Conservation (phyloP, 2,113 vertebrate genomes). For the Regulus satrapa region DNA sequence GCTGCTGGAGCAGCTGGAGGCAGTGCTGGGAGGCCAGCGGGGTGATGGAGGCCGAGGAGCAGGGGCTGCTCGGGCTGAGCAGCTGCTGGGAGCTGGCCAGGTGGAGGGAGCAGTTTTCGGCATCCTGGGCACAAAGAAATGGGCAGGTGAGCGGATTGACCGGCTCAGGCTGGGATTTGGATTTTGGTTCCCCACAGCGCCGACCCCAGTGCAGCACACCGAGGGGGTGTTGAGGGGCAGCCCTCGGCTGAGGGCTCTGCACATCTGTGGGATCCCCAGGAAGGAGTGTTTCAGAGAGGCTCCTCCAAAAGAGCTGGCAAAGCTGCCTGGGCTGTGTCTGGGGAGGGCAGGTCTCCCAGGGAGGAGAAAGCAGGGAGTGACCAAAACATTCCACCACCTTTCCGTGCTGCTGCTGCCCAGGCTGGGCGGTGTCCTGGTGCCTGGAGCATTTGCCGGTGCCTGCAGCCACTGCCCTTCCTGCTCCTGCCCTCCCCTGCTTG, state of each 20-base stretch:
- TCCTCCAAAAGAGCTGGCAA: background rate
- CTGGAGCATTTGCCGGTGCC: background rate
- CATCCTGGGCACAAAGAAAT: constrained; percentile 68
- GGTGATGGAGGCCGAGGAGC: constrained; percentile 72
- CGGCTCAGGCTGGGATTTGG: background rate
- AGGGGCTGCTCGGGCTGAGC: constrained; percentile 67
- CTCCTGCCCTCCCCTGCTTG: background rate
- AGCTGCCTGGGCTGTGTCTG: background rate
- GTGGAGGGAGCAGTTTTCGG: constrained; percentile 67
- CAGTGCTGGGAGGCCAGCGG: constrained; percentile 80
- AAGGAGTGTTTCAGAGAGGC: fast-evolving
- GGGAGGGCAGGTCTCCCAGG: background rate
- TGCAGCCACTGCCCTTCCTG: background rate
- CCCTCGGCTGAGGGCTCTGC: background rate
- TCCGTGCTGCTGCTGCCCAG: background rate
- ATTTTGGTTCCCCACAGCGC: fast-evolving
- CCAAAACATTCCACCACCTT: background rate
- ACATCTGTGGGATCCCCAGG: fast-evolving
- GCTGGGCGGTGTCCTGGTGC: background rate
- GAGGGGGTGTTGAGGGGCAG: background rate
- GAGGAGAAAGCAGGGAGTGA: background rate
- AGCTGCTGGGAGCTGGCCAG: constrained; percentile 51
- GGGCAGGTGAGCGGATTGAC: background rate
- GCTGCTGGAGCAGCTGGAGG: constrained; percentile 84
- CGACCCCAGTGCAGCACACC: fast-evolving